phyloP scores from a whole-genome alignment of 2,888 invertebrate genomes.

The Heteromurus nitidus region DNA sequence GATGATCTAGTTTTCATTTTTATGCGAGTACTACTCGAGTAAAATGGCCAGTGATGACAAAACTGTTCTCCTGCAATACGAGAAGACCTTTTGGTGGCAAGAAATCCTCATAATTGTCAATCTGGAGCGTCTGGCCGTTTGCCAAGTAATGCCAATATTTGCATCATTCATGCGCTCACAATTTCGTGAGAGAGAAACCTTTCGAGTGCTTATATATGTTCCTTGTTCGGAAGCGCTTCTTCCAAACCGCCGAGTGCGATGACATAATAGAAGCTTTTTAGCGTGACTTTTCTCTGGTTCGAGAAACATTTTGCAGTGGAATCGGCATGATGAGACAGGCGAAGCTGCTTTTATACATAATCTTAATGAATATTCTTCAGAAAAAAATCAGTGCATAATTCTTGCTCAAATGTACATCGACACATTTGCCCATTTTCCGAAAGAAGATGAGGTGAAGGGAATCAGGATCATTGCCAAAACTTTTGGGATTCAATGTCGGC shows the following conservation, averaged over 20 bases:
- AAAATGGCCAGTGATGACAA: neutral
- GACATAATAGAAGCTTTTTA: neutral
- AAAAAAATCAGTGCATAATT: no score
- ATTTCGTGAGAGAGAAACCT: neutral
- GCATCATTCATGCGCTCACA: neutral
- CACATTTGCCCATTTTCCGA: neutral
- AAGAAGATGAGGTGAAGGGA: neutral
- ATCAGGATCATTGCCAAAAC: slow-evolving; percentile 6
- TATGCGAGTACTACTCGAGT: neutral
- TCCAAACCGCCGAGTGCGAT: neutral
- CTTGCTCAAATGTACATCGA: no score
- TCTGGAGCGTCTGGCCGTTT: slow-evolving; percentile 29
- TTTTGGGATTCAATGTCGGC: neutral
- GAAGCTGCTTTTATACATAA: neutral
- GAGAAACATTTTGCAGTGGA: neutral
- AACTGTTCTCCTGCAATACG: neutral
- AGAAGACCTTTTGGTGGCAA: slow-evolving; percentile 5
- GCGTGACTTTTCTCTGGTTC: neutral
- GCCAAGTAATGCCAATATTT: slow-evolving; percentile 42
- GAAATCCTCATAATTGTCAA: slow-evolving; percentile 46
- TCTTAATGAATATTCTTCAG: no score
- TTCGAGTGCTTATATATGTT: neutral
- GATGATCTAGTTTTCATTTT: neutral
- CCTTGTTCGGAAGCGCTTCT: neutral
- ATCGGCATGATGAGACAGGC: neutral